Percentiles rank a stretch among this genome's conserved stretches.
phyloP scores from a whole-genome alignment of 2,888 invertebrate species.

The Zonitis immaculata region DNA sequence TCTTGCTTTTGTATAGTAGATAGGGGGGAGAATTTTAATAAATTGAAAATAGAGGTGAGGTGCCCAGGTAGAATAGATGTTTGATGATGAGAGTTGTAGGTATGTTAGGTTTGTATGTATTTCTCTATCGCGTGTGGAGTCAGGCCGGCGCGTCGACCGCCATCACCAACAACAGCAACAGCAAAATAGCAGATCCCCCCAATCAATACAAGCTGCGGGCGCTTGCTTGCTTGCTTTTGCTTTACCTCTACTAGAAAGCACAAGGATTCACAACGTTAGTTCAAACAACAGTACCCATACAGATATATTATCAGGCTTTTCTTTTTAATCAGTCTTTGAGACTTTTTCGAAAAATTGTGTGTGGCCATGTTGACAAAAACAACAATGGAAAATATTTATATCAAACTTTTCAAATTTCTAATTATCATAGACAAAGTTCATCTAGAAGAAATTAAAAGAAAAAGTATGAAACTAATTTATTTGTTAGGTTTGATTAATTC shows the following conservation, averaged over 20 bases:
- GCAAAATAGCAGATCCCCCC: constrained; percentile 18
- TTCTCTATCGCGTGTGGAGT: constrained; percentile 46
- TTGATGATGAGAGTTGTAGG: no score
- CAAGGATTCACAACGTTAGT: background rate
- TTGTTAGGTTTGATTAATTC: no score
- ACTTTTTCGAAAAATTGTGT: background rate
- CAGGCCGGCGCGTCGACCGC: constrained; percentile 41
- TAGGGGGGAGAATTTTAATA: no score
- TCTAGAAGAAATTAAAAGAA: no score
- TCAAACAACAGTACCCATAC: background rate
- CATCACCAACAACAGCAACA: constrained; percentile 2
- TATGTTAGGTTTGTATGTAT: no score
- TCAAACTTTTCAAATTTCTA: no score
- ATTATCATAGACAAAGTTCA: no score
- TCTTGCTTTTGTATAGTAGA: no score
- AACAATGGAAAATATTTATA: no score
- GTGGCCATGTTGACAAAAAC: background rate
- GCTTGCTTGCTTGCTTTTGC: constrained; percentile 37
- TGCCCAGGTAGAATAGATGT: constrained; percentile 46
- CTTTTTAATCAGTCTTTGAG: background rate
- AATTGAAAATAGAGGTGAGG: no score
- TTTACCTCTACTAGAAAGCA: background rate
- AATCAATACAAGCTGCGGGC: constrained; percentile 48
- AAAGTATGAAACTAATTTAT: no score
- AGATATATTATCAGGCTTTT: background rate